These are phyloP conservation scores for Drosophila mettleri DNA, from an alignment of 2,888 invertebrate species.

Conservation along the genomic window DNA sequence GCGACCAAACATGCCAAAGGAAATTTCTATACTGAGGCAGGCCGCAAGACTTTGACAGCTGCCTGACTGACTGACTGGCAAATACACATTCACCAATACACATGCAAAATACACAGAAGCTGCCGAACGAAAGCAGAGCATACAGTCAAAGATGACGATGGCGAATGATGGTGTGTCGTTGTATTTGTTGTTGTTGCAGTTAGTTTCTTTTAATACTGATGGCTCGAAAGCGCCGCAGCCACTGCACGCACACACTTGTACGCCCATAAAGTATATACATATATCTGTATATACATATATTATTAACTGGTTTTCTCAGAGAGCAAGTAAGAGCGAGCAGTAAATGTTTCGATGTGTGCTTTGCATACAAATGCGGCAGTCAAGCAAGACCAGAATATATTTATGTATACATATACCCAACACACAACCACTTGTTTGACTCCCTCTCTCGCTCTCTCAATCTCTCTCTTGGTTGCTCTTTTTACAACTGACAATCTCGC, in stretches of 20 bases:
- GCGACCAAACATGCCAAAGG: conserved; percentile 78
- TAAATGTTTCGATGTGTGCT: conserved; percentile 47
- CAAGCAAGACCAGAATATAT: conserved; percentile 52
- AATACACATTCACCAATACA: conserved; percentile 33
- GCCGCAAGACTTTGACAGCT: conserved; percentile 54
- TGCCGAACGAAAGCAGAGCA: conserved; percentile 75
- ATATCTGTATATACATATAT: neutral
- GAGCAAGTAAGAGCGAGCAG: conserved; percentile 36
- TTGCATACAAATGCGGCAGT: conserved; percentile 66
- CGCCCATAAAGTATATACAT: conserved; percentile 5
- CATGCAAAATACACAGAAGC: conserved; percentile 49
- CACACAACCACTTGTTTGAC: conserved; percentile 76
- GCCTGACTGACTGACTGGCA: conserved; percentile 56
- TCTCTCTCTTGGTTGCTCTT: conserved; percentile 12
- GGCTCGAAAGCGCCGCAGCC: conserved; percentile 32
- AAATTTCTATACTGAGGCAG: conserved; percentile 80
- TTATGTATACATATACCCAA: conserved; percentile 11
- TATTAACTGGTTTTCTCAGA: conserved; percentile 59
- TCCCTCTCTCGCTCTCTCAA: conserved; percentile 24
- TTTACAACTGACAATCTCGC: conserved; percentile 15
- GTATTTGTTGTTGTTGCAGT: conserved; percentile 42
- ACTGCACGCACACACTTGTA: conserved; percentile 24
- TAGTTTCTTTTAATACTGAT: conserved; percentile 56
- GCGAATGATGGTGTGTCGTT: conserved; percentile 32
- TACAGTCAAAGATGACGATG: conserved; percentile 65